Percentiles rank a stretch among this genome's conserved stretches.
These are phyloP conservation scores for Rhaphigaster nebulosa DNA, from an alignment of 2,888 invertebrate genomes.

Conservation along the genomic window DNA sequence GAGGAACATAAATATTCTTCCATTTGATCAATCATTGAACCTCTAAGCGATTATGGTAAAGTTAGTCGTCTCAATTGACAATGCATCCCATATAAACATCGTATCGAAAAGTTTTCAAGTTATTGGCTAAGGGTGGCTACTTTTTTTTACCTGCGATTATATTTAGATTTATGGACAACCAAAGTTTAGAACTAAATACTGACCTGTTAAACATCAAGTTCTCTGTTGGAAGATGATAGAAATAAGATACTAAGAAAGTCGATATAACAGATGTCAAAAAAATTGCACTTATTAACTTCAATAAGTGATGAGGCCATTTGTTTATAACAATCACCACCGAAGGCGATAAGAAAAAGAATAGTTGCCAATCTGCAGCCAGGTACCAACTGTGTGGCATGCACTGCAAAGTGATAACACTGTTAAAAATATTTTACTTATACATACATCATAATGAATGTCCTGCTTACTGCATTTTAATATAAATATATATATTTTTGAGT, in stretches of 20 bases:
- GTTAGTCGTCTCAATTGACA: not conserved
- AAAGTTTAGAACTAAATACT: not conserved
- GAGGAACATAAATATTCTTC: too few relatives aligned
- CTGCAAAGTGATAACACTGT: not conserved
- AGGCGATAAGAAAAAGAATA: conserved; percentile 46
- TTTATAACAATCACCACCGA: conserved; percentile 8
- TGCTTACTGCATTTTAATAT: not conserved
- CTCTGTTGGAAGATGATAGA: conserved; percentile 33
- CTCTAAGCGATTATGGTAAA: too few relatives aligned
- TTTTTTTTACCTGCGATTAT: too few relatives aligned
- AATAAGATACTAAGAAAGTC: conserved; percentile 19
- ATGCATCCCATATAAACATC: not conserved
- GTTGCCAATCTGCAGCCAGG: conserved; percentile 56
- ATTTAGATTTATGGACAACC: too few relatives aligned
- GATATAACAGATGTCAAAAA: conserved; percentile 1
- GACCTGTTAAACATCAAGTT: conserved; percentile 40
- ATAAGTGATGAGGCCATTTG: conserved; percentile 45
- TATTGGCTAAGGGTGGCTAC: too few relatives aligned
- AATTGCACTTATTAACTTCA: conserved; percentile 7
- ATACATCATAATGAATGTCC: not conserved
- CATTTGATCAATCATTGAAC: too few relatives aligned
- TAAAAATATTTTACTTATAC: not conserved
- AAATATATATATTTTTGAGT: not conserved
- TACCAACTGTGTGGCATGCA: conserved; percentile 58
- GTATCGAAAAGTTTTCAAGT: too few relatives aligned